Evolutionary conservation across 2,797 vertebrate species (phyloP).

Genomic region (Hephaestus fuliginosus): DNA sequence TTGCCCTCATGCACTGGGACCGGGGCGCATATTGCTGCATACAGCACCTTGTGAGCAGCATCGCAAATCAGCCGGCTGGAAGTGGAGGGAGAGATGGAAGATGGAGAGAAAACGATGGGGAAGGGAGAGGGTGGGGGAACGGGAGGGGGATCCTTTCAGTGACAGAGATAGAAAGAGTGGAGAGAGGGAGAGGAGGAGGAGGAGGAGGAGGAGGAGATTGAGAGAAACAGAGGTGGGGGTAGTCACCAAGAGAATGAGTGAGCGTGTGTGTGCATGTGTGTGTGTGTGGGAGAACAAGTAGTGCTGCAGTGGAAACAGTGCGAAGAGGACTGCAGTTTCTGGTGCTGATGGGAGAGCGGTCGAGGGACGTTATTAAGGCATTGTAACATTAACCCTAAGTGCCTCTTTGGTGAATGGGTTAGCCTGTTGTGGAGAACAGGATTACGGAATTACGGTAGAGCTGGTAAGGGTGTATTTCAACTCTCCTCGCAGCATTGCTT

Average conservation of each 20-base stretch:
- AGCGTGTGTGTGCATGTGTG: conserved; percentile 60
- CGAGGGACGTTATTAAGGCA: conserved; percentile 75
- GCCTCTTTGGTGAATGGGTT: conserved; percentile 85
- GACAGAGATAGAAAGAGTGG: conserved; percentile 76
- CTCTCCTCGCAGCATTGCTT: conserved; percentile 64
- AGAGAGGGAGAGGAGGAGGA: conserved; percentile 64
- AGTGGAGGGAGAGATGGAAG: conserved; percentile 68
- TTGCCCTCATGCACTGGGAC: conserved; percentile 64
- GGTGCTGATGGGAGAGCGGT: conserved; percentile 83
- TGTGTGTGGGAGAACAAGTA: conserved; percentile 73
- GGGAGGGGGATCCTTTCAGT: conserved; percentile 74
- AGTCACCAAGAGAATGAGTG: conserved; percentile 75
- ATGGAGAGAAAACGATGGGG: conserved; percentile 49
- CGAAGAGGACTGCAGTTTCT: conserved; percentile 86
- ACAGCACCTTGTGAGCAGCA: conserved; percentile 83
- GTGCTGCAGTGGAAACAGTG: conserved; percentile 86
- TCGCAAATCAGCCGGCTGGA: conserved; percentile 80
- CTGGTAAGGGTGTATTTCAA: conserved; percentile 80
- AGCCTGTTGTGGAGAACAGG: conserved; percentile 75
- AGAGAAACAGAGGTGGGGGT: conserved; percentile 81
- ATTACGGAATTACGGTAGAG: conserved; percentile 78
- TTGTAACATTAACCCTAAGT: conserved; percentile 82
- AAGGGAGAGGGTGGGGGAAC: conserved; percentile 7
- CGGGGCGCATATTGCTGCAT: conserved; percentile 79
- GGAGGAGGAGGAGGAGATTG: conserved; percentile 77